A percentile compares a stretch with the other conserved stretches of the same genome.
phyloP scores from a whole-genome alignment of 2,797 vertebrate species.

The Lagothrix lagotricha region DNA sequence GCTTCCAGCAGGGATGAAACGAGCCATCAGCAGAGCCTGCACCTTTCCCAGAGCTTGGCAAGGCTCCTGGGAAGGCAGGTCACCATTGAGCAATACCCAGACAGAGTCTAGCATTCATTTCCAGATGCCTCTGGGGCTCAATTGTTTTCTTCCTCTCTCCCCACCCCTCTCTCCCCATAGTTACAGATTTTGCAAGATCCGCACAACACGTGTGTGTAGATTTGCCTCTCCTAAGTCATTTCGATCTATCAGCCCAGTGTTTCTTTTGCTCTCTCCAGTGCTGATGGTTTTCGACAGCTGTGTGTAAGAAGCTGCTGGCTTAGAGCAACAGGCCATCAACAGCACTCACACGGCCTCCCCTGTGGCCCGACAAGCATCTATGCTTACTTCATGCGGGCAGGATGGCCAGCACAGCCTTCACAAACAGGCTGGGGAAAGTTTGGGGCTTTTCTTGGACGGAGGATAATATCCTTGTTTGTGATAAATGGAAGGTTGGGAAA shows the following conservation, averaged over 20 bases:
- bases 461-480: background rate
- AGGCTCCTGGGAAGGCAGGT: constrained; percentile 69
- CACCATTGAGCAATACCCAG: constrained; percentile 57
- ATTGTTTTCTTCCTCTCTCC: constrained; percentile 60
- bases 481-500: background rate
- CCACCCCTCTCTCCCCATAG: background rate
- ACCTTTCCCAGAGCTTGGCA: constrained; percentile 51
- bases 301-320: background rate
- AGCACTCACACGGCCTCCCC: background rate
- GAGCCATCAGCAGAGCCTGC: constrained; percentile 41
- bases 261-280: background rate
- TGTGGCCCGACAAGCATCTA: background rate
- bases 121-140: constrained; percentile 71
- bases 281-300: background rate
- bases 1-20: constrained; percentile 57
- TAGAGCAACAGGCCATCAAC: background rate
- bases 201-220: background rate
- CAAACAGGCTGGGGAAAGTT: background rate
- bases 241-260: background rate
- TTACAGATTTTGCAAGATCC: constrained; percentile 68
- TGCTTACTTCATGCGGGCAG: background rate
- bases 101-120: constrained; percentile 66
- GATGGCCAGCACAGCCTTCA: background rate
- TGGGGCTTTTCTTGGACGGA: background rate
- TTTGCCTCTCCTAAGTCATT: background rate